These are phyloP conservation scores for Triplophysa tibetana DNA, from an alignment of 2,113 vertebrate genomes.

Conservation along the genomic window DNA sequence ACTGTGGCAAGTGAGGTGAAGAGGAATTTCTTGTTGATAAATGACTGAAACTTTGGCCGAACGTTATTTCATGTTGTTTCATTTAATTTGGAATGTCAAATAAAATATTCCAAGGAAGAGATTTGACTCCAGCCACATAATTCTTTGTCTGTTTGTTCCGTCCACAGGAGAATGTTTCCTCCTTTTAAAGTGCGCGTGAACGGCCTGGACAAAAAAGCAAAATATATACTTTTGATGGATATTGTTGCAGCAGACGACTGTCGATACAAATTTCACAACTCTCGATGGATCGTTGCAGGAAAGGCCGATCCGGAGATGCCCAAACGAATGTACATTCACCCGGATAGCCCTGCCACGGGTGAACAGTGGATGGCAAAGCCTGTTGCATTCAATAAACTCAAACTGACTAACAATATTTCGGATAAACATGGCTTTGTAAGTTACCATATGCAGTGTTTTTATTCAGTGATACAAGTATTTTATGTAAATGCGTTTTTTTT, in stretches of 20 bases:
- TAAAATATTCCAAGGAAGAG: not conserved
- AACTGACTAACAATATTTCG: conserved; percentile 96
- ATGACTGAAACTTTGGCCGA: not conserved
- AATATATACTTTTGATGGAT: conserved; percentile 96
- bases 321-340: conserved; percentile 98
- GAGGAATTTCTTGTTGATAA: not conserved
- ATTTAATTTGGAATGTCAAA: not conserved
- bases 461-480: not conserved
- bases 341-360: conserved; percentile 93
- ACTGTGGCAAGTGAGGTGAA: not conserved
- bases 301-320: conserved; percentile 98
- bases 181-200: conserved; percentile 94
- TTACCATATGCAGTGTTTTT: conserved; percentile 50
- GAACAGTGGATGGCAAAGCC: conserved; percentile 98
- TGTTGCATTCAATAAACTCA: conserved; percentile 95
- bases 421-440: conserved; percentile 98
- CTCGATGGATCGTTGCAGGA: conserved; percentile 92
- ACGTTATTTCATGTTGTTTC: not conserved
- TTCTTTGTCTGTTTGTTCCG: not conserved
- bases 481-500: not conserved
- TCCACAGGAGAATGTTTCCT: conserved; percentile 93
- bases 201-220: conserved; percentile 89
- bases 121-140: not conserved
- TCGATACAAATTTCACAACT: conserved; percentile 95
- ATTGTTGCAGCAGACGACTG: conserved; percentile 93